Base-by-base conservation (phyloP, 2,888 invertebrate genomes). In the Dynastes maya region DNA sequence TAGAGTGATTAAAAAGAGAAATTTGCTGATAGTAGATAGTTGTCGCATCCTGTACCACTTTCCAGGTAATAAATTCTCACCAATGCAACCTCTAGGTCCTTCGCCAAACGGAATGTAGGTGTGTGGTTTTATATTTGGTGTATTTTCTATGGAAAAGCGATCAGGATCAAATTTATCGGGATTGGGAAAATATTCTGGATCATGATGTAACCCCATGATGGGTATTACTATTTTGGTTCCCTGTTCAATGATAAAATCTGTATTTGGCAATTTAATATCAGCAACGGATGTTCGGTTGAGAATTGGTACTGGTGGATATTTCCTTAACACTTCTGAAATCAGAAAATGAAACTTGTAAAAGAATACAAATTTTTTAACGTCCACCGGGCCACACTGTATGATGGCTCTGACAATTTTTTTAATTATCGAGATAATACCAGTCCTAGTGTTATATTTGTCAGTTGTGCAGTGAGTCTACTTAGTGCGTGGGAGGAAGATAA, bases 131-230 rank as follows among this genome's bases (percentile, higher is more conserved):
- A 87, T 83, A 6, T 83, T 80, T 27, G 82, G 79, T 2, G 82
- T 81, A 51, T 86, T 85, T 16, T 85, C 86, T 0, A 85, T 40
- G 16, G 81, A 84, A 72, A 90, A 90, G 53, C 90, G 84, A 67
- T 90, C 89, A 0, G 90, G 90, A 53, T 88, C 86, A 79, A 89
- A 90, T 78, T 85, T 84, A 1, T 85, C 78, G 0, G 90, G 90
- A 58, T 90, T 83, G 1, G 89, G 86, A 82, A 88, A 90, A 77
- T 88, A 86, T 11, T 87, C 84, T 0, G 88, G 87, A 84, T 90
- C 89, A 63, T 87, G 84, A 79, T 90, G 90, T 49, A 90, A 86
- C 13, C 86, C 87, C 45, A 83, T 83, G 1, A 86, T 83, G 0
- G 89, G 88, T 65, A 90, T 86, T 4, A 84, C 78, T 0, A 89